Conservation (phyloP, 2,113 vertebrate genomes). For the Eulacestoma nigropectus region DNA sequence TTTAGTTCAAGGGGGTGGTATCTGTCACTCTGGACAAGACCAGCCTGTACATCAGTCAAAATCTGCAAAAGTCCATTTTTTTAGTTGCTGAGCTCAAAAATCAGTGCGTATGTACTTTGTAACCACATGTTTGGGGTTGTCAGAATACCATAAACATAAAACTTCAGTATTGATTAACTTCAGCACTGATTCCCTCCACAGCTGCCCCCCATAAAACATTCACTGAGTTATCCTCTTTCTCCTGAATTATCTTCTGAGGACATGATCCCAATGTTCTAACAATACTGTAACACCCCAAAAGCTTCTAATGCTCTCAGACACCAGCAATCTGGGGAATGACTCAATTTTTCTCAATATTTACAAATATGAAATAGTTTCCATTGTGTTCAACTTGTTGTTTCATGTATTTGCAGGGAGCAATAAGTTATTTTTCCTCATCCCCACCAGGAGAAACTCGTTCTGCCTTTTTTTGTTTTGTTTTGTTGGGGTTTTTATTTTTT, state of each 20-base stretch:
- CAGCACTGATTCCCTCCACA: background rate
- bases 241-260: background rate
- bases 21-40: background rate
- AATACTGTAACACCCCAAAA: background rate
- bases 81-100: background rate
- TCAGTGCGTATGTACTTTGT: accelerated
- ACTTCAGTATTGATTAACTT: background rate
- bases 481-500: background rate
- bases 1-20: background rate
- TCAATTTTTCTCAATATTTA: background rate
- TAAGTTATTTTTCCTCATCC: background rate
- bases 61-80: background rate
- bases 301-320: background rate
- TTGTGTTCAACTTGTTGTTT: background rate
- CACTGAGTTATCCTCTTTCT: background rate
- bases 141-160: background rate
- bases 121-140: background rate
- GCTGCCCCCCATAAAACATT: background rate
- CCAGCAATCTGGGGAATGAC: background rate
- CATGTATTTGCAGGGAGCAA: background rate
- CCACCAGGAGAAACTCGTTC: background rate
- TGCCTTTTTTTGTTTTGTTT: background rate
- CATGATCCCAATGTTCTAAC: background rate
- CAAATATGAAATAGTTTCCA: background rate
- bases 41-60: background rate